A percentile compares a stretch with the other conserved stretches of the same genome.
phyloP scores from a whole-genome alignment of 2,888 invertebrate species.

The Sphinx pinastri region DNA sequence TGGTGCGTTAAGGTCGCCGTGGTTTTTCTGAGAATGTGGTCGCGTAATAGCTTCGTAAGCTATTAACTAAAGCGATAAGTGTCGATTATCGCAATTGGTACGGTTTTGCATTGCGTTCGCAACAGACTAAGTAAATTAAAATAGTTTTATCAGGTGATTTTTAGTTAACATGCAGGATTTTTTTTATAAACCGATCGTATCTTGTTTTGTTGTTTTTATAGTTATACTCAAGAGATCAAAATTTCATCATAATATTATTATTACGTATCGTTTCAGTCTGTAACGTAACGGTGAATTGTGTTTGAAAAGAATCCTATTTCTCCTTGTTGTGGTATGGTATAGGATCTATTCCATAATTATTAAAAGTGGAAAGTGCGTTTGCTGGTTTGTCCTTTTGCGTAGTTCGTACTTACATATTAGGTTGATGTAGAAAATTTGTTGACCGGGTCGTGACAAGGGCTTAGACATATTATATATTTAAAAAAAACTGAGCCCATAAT shows the following conservation, averaged over 20 bases:
- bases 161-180: constrained; percentile 27
- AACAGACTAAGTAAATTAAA: constrained; percentile 35
- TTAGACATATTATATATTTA: no score
- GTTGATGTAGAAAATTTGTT: no score
- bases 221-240: background rate
- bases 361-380: no score
- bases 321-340: background rate
- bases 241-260: background rate
- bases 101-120: constrained; percentile 39
- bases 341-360: no score
- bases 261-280: background rate
- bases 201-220: background rate
- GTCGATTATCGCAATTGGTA: constrained; percentile 51
- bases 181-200: constrained; percentile 24
- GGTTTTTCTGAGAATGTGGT: constrained; percentile 53
- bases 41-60: constrained; percentile 47
- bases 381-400: no score
- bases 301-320: background rate
- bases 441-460: no score
- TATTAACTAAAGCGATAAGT: constrained; percentile 55
- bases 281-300: background rate
- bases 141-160: constrained; percentile 33
- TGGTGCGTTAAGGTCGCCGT: constrained; percentile 45
- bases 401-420: no score
- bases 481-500: no score